Percentiles rank a stretch among this genome's conserved stretches.
These are phyloP conservation scores for Butorides virescens DNA, from an alignment of 2,113 vertebrate genomes.

Conservation along the genomic window DNA sequence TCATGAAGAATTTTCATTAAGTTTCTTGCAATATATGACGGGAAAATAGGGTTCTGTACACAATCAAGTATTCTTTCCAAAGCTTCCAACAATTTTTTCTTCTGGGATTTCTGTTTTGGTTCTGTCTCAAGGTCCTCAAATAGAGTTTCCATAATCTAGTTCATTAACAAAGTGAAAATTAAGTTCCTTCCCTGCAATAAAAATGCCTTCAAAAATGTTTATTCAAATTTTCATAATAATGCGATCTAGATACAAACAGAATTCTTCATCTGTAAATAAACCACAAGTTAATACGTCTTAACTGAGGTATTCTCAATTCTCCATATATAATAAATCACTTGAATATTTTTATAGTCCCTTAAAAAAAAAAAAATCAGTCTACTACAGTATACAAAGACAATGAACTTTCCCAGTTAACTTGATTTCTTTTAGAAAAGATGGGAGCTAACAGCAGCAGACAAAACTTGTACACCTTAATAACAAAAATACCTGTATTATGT, in stretches of 20 bases:
- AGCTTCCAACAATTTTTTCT: constrained; percentile 69
- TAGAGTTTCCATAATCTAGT: constrained; percentile 79
- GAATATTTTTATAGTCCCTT: background rate
- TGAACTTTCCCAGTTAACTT: background rate
- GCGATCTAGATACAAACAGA: background rate
- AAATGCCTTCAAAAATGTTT: background rate
- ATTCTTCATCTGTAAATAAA: background rate
- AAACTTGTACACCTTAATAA: background rate
- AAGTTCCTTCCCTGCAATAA: background rate
- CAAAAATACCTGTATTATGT: constrained; percentile 80
- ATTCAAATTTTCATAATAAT: background rate
- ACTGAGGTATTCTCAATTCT: background rate
- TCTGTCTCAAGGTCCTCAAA: constrained; percentile 72
- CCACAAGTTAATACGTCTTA: background rate
- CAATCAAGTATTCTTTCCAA: constrained; percentile 79
- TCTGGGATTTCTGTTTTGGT: constrained; percentile 65
- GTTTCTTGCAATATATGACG: constrained; percentile 80
- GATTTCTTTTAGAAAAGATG: background rate
- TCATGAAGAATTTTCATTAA: constrained; percentile 78
- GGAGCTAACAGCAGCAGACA: background rate
- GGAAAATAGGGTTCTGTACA: constrained; percentile 73
- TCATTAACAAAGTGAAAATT: background rate
- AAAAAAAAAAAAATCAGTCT: background rate
- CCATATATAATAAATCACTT: background rate
- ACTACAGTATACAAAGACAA: background rate